These are phyloP conservation scores for Prunella fulvescens DNA, from an alignment of 2,113 vertebrate genomes.

Conservation along the genomic window DNA sequence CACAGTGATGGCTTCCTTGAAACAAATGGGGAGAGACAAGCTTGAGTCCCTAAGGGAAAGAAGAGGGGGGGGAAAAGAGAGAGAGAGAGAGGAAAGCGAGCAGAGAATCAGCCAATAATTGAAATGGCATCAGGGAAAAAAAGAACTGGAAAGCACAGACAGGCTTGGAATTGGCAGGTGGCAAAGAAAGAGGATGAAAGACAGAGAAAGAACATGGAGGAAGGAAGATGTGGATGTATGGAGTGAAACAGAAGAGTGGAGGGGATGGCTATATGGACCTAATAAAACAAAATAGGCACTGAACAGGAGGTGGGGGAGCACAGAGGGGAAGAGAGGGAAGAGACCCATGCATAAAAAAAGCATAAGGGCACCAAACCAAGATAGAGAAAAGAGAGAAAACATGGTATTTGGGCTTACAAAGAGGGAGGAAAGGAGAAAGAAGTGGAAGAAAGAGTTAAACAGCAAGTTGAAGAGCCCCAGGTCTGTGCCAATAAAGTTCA, in stretches of 20 bases:
- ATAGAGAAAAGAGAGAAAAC: background rate
- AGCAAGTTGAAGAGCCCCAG: background rate
- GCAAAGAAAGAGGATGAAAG: background rate
- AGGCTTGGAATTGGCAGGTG: conserved; percentile 3
- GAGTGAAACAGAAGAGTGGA: background rate
- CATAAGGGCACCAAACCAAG: background rate
- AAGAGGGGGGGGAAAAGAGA: background rate
- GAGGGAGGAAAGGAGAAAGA: background rate
- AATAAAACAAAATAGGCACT: background rate
- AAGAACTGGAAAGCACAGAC: background rate
- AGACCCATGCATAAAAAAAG: background rate
- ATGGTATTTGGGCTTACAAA: background rate
- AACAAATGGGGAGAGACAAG: conserved; percentile 28
- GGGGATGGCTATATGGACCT: background rate
- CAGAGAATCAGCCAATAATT: conserved; percentile 46
- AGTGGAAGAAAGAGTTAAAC: background rate
- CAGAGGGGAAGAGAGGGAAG: background rate
- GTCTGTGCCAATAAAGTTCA: background rate
- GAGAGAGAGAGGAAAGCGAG: background rate
- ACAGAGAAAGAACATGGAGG: background rate
- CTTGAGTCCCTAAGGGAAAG: conserved; percentile 36
- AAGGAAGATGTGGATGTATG: background rate
- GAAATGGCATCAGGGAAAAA: conserved; percentile 18
- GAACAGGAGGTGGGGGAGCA: background rate
- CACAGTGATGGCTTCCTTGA: background rate